Conservation (phyloP, 2,113 vertebrate genomes). For the Forbesichthys agassizii region DNA sequence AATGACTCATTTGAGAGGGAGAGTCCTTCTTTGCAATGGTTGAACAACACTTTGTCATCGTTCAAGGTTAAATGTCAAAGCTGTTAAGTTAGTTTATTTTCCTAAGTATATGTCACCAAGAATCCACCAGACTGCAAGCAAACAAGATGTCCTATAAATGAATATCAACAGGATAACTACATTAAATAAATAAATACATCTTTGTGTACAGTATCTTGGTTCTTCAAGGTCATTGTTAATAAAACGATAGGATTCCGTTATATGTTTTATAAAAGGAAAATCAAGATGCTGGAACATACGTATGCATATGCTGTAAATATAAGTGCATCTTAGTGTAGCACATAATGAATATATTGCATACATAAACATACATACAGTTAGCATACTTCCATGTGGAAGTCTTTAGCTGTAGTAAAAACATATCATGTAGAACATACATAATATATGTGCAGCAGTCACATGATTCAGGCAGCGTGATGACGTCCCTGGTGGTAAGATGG, state of each 20-base stretch:
- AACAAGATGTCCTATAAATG: constrained; percentile 8
- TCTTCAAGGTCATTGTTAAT: constrained; percentile 16
- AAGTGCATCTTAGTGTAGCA: not conserved
- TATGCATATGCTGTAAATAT: not conserved
- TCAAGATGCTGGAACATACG: not conserved
- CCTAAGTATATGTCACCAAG: constrained; percentile 25
- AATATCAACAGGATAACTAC: constrained; percentile 36
- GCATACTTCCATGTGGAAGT: not conserved
- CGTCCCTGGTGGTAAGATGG: constrained; percentile 10
- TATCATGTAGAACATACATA: not conserved
- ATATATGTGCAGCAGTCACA: not conserved
- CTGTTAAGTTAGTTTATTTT: constrained; percentile 16
- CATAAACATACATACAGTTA: not conserved
- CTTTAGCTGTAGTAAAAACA: not conserved
- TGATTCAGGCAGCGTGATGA: not conserved
- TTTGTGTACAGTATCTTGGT: constrained; percentile 11
- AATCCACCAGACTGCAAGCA: constrained; percentile 17
- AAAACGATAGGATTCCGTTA: no score
- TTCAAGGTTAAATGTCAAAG: constrained; percentile 61
- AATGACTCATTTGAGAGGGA: constrained; percentile 51
- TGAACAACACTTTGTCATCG: constrained; percentile 24
- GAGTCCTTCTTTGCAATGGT: constrained; percentile 53
- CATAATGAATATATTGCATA: no score
- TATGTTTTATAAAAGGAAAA: not conserved
- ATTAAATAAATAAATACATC: constrained; percentile 46